These are phyloP conservation scores for Apis cerana DNA, from an alignment of 1,140 invertebrate genomes.

Conservation along the genomic window DNA sequence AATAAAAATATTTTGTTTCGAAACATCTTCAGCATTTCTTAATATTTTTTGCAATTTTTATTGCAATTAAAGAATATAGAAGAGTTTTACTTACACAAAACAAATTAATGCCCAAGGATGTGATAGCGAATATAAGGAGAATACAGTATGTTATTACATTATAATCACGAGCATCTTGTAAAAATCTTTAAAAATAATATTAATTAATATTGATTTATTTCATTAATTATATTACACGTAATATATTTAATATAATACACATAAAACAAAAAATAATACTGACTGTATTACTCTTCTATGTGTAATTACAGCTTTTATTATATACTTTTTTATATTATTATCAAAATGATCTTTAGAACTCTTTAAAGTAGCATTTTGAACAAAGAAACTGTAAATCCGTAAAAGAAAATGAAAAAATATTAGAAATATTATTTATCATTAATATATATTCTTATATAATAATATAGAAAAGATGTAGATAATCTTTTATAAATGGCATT, in stretches of 20 bases:
- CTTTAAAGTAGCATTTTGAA: not conserved
- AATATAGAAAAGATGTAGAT: no score
- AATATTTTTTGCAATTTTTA: no score
- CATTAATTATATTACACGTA: no score
- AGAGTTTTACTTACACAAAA: not conserved
- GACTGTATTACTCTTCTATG: not conserved
- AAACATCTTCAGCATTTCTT: not conserved
- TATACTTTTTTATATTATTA: not conserved
- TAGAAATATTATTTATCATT: not conserved
- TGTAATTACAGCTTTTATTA: not conserved
- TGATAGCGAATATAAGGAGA: not conserved
- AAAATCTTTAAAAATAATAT: not conserved
- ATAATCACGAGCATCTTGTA: not conserved
- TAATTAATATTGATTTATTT: not conserved
- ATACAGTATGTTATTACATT: not conserved
- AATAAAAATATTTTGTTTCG: not conserved
- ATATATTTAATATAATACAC: no score
- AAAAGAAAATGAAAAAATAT: not conserved
- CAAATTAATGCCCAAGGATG: not conserved
- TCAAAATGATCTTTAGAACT: not conserved
- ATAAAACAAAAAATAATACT: not conserved
- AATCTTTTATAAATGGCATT: no score
- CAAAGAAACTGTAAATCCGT: not conserved
- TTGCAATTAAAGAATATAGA: not conserved
- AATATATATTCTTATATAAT: not conserved